A percentile compares a stretch with the other conserved stretches of the same genome.
These are phyloP conservation scores for Tamandua tetradactyla DNA, from an alignment of 2,797 vertebrate species.

Conservation along the genomic window DNA sequence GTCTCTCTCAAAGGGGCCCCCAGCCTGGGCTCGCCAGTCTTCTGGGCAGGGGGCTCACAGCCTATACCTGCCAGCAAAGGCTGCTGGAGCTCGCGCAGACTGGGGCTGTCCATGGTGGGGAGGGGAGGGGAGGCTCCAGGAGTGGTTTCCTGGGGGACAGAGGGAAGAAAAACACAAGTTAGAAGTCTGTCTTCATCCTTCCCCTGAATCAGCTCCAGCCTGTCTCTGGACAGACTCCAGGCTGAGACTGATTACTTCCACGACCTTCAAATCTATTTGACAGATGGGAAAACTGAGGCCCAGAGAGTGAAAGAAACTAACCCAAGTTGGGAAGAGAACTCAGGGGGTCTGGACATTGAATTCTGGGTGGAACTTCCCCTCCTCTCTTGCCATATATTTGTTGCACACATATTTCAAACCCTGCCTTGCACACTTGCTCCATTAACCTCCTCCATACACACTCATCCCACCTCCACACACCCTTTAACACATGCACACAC, in stretches of 20 bases:
- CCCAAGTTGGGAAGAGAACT: neutral
- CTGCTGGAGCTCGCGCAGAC: slow-evolving; percentile 85
- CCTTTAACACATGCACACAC: neutral
- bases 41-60: neutral
- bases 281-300: slow-evolving; percentile 6
- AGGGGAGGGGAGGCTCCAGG: neutral
- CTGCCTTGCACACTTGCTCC: neutral
- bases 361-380: neutral
- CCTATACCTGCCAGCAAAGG: slow-evolving; percentile 86
- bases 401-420: neutral
- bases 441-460: neutral
- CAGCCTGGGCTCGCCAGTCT: slow-evolving; percentile 71
- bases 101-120: slow-evolving; percentile 56
- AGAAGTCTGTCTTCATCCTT: neutral
- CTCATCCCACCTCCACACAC: neutral
- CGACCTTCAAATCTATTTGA: neutral
- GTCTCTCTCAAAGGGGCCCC: slow-evolving; percentile 80
- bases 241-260: neutral
- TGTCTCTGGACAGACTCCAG: neutral
- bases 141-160: neutral
- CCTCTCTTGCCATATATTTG: neutral
- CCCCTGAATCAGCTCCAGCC: neutral
- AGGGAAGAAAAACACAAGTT: slow-evolving; percentile 31
- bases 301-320: neutral
- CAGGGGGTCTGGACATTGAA: neutral